Conservation (phyloP, 2,888 invertebrate genomes). For the Tenthredo livida region DNA sequence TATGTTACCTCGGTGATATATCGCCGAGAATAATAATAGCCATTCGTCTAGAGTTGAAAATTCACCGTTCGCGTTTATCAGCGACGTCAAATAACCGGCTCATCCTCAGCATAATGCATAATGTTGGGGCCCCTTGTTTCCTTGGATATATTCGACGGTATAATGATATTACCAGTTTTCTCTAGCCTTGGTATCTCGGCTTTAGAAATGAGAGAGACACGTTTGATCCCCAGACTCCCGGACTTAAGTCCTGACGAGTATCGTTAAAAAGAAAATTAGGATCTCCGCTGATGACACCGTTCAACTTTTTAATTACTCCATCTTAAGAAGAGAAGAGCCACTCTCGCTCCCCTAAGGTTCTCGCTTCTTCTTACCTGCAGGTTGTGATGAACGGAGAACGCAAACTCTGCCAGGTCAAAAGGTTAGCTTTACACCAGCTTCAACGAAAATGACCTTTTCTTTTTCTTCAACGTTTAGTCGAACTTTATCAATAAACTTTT, state of each 20-base stretch:
- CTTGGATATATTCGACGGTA: neutral
- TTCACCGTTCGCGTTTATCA: slow-evolving; percentile 21
- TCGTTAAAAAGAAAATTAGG: slow-evolving; percentile 49
- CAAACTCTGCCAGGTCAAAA: slow-evolving; percentile 20
- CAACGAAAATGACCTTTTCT: neutral
- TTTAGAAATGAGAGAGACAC: slow-evolving; percentile 1
- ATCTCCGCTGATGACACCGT: slow-evolving; percentile 42
- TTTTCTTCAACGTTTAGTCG: neutral
- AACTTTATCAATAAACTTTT: neutral
- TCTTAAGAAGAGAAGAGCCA: slow-evolving; percentile 11
- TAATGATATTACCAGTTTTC: neutral
- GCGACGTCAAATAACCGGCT: slow-evolving; percentile 8
- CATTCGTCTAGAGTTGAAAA: neutral
- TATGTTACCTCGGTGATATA: neutral
- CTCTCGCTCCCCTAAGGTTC: slow-evolving; percentile 14
- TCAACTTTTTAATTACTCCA: slow-evolving; percentile 47
- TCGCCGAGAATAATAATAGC: slow-evolving; percentile 7
- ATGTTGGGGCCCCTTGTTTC: neutral
- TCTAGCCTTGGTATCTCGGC: neutral
- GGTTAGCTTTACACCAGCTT: slow-evolving; percentile 30
- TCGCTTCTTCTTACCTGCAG: slow-evolving; percentile 37
- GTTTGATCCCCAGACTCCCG: neutral
- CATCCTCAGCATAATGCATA: neutral
- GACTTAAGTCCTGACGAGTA: slow-evolving; percentile 19
- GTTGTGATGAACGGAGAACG: neutral